Evolutionary conservation across 2,113 vertebrate genomes (phyloP).

Genomic region (Pavo muticus): DNA sequence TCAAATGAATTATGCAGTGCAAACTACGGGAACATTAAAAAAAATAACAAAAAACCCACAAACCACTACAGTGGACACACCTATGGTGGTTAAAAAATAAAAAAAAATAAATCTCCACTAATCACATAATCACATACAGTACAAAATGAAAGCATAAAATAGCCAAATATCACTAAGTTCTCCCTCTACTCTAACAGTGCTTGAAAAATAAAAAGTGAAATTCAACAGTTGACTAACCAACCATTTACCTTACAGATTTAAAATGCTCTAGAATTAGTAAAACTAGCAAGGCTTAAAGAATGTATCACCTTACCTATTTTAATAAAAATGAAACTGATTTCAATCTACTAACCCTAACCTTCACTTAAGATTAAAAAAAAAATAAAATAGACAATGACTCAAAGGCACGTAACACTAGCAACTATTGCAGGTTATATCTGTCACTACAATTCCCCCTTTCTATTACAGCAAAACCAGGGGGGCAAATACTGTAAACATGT

Average conservation of each 20-base stretch:
- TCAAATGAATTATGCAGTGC: neutral
- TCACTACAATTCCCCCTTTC: constrained; percentile 18
- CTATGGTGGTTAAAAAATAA: neutral
- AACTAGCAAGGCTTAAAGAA: constrained; percentile 3
- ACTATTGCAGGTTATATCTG: constrained; percentile 39
- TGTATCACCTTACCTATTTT: neutral
- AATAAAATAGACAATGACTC: neutral
- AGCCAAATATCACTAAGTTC: neutral
- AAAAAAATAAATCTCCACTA: neutral
- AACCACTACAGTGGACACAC: neutral
- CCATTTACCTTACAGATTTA: neutral
- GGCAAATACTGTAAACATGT: constrained; percentile 46
- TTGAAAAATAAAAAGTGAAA: neutral
- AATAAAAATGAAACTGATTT: neutral
- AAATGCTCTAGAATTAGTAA: neutral
- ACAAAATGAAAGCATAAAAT: neutral
- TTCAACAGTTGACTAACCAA: neutral
- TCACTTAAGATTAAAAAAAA: neutral
- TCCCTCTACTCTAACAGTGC: neutral
- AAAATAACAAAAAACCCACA: neutral
- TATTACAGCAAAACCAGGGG: neutral
- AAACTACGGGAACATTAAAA: neutral
- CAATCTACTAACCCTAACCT: neutral
- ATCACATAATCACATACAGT: neutral
- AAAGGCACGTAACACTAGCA: constrained; percentile 49